Conservation (phyloP, 2,113 vertebrate species). For the Muntiacus reevesi region DNA sequence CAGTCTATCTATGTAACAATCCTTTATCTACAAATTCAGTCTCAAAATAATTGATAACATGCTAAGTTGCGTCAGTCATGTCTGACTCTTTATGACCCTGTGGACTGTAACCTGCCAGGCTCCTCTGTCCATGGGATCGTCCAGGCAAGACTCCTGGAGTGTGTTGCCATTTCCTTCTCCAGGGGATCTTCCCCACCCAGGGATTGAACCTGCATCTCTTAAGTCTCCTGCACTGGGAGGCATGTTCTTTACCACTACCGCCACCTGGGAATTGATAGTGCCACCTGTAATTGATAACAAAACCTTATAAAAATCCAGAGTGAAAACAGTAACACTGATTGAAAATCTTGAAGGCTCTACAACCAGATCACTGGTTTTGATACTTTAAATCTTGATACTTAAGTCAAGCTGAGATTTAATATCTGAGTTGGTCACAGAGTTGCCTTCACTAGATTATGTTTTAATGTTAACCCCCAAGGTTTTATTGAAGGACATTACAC, state of each 20-base stretch:
- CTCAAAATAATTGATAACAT: not conserved
- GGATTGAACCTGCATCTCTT: accelerated
- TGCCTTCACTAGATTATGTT: not conserved
- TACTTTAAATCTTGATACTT: not conserved
- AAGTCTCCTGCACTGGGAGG: not conserved
- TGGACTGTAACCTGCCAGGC: not conserved
- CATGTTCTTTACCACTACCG: not conserved
- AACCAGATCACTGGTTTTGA: not conserved
- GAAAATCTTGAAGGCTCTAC: not conserved
- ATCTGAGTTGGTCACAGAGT: not conserved
- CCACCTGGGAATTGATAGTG: not conserved
- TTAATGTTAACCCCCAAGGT: not conserved
- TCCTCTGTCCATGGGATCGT: not conserved
- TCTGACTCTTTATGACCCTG: not conserved
- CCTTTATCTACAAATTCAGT: not conserved
- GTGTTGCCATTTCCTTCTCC: not conserved
- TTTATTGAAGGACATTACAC: not conserved
- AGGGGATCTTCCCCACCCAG: not conserved
- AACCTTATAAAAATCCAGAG: not conserved
- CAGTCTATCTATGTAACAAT: not conserved
- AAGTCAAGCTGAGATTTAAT: not conserved
- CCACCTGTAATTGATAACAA: not conserved
- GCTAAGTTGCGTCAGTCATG: not conserved
- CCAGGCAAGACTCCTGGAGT: not conserved
- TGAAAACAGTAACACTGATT: not conserved